These are phyloP conservation scores for Phataginus tetradactyla DNA, from an alignment of 2,797 vertebrate genomes.

Conservation along the genomic window DNA sequence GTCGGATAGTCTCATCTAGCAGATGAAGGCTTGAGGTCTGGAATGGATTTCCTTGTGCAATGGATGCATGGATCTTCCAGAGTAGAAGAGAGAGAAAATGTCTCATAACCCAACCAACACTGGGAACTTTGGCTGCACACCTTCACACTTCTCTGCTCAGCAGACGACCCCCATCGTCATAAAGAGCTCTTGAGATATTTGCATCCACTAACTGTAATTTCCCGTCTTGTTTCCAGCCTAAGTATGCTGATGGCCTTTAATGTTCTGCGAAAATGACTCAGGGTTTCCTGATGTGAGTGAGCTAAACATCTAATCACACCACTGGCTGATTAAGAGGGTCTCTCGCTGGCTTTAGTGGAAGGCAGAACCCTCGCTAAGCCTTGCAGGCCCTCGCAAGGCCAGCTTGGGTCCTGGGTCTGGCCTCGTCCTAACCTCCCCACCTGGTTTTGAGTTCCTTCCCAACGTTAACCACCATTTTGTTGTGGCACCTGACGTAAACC, in stretches of 20 bases:
- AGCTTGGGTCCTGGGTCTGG: too few relatives aligned
- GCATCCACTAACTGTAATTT: not conserved
- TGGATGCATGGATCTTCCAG: not conserved
- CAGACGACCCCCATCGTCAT: accelerated
- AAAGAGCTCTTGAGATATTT: not conserved
- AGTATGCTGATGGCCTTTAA: not conserved
- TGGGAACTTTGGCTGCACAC: accelerated
- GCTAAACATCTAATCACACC: too few relatives aligned
- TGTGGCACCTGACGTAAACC: not conserved
- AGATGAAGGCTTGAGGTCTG: accelerated
- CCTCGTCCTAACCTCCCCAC: too few relatives aligned
- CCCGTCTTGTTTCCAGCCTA: not conserved
- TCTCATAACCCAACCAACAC: not conserved
- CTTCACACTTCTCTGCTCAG: not conserved
- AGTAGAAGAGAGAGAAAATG: not conserved
- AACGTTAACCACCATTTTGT: not conserved
- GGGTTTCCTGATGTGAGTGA: too few relatives aligned
- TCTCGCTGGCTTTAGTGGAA: too few relatives aligned
- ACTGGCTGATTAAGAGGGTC: too few relatives aligned
- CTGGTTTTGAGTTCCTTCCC: not conserved
- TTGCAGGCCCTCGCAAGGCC: too few relatives aligned
- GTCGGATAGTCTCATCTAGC: not conserved
- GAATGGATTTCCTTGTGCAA: not conserved
- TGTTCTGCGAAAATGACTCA: not conserved
- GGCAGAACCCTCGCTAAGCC: too few relatives aligned